These are phyloP conservation scores for Sarcophaga carnaria DNA, from an alignment of 2,888 invertebrate genomes.

Conservation along the genomic window DNA sequence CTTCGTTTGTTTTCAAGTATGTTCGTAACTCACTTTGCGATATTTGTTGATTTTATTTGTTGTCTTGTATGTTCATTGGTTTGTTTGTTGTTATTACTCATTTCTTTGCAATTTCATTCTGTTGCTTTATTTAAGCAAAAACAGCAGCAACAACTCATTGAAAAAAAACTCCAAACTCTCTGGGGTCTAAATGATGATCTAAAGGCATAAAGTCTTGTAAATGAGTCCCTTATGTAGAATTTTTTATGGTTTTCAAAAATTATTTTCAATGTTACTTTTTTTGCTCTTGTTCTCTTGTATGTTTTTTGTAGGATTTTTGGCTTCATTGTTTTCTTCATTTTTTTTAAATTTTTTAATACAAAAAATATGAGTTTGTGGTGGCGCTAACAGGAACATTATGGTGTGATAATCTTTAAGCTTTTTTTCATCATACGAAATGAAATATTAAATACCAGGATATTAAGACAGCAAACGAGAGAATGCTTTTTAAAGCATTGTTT, in stretches of 20 bases:
- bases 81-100: slow-evolving; percentile 46
- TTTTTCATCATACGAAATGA: neutral
- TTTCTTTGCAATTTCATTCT: slow-evolving; percentile 40
- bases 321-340: neutral
- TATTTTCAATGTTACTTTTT: slow-evolving; percentile 33
- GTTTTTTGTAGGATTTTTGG: slow-evolving; percentile 1
- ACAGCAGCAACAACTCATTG: neutral
- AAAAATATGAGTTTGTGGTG: slow-evolving; percentile 44
- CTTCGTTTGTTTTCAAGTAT: slow-evolving; percentile 11
- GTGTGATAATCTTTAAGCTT: slow-evolving; percentile 44
- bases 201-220: slow-evolving; percentile 43
- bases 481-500: neutral
- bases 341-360: slow-evolving; percentile 6
- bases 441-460: too few relatives aligned
- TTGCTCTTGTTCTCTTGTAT: neutral
- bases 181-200: slow-evolving; percentile 51
- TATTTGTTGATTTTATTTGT: slow-evolving; percentile 13
- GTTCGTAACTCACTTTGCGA: neutral
- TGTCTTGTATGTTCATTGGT: slow-evolving; percentile 3
- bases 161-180: slow-evolving; percentile 37
- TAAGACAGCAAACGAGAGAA: neutral
- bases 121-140: slow-evolving; percentile 17
- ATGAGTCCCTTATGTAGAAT: slow-evolving; percentile 52
- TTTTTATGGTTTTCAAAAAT: slow-evolving; percentile 61
- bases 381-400: slow-evolving; percentile 56